Evolutionary conservation across 30 jellyfish, hydroid and myxozoan species (phyloP).

Genomic region (Hydractinia symbiolongicarpus): DNA sequence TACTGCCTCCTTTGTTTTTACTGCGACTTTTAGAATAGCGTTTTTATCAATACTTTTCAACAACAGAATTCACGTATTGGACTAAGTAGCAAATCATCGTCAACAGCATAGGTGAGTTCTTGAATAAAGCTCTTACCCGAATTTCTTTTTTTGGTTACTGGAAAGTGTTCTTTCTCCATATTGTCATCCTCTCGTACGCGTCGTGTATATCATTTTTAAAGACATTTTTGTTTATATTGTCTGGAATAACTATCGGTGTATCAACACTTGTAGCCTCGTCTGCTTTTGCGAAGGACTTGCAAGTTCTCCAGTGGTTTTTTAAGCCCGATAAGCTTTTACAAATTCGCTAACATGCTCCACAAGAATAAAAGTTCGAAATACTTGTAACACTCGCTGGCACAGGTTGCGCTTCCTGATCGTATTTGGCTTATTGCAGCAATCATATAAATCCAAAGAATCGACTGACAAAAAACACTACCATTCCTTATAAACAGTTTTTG

Average conservation of each 20-base stretch:
- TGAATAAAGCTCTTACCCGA: conserved; percentile 4
- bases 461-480: too few relatives aligned
- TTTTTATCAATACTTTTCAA: too few relatives aligned
- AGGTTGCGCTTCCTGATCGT: too few relatives aligned
- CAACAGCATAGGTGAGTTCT: conserved; percentile 8
- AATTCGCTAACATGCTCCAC: background rate
- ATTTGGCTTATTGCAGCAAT: too few relatives aligned
- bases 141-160: background rate
- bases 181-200: background rate
- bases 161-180: conserved; percentile 5
- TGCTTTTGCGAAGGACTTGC: conserved; percentile 1
- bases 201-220: background rate
- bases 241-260: background rate
- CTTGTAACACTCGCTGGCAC: too few relatives aligned
- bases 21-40: too few relatives aligned
- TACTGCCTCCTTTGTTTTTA: too few relatives aligned
- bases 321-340: background rate
- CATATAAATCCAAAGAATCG: too few relatives aligned
- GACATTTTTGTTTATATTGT: background rate
- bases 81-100: background rate
- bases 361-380: too few relatives aligned
- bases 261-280: background rate
- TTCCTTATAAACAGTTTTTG: too few relatives aligned
- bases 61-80: too few relatives aligned
- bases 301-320: background rate